Base-by-base conservation (phyloP, 2,888 invertebrate genomes). In the Myopa tessellatipennis region DNA sequence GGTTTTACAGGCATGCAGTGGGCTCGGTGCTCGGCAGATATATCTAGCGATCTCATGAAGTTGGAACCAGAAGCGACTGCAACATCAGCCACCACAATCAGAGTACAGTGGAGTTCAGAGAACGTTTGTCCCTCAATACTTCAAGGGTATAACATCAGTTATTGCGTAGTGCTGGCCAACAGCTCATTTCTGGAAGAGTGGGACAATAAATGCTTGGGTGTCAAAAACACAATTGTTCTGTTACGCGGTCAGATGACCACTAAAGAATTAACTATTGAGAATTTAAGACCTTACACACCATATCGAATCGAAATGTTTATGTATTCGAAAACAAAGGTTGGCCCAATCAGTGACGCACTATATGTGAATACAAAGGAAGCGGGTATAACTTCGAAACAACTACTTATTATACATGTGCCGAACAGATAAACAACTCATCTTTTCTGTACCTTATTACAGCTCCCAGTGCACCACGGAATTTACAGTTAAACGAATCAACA, bases 1-100 rank as follows among this genome's bases (percentile, higher is more conserved):
- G 91, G 91, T 79, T 95, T 94, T 80, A 95, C 95, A 87, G 95
- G 95, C 2, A 95, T 96, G 93, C 91, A 93, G 4, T 96, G 95
- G 95, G 94, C 95, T 6, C 91, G 92, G 61, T 96, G 96, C 78
- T 84, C 83, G 1, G 83, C 83, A 18, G 81, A 81, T 60, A 65
- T 81, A 18, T 79, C 79, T 4, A 82, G 79, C 26, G 82, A 83
- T 18, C 81, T 85, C n/a, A 81, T 81, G 78, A 82, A 83, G 78
- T 77, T 83, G 76, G 81, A 81, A 69, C 81, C 83, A 0, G 81
- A 83, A 63, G 78, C 79, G 50, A 80, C 38, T 5, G 76, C 80
- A 6, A 60, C 76, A n/a, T 82, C 82, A 45, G 78, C 83, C 18
- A 82, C 79, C 36, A 90, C 87, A 68, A 92, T 94, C 38, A 90